These are phyloP conservation scores for Erebia ligea DNA, from an alignment of 2,888 invertebrate genomes.

Conservation along the genomic window DNA sequence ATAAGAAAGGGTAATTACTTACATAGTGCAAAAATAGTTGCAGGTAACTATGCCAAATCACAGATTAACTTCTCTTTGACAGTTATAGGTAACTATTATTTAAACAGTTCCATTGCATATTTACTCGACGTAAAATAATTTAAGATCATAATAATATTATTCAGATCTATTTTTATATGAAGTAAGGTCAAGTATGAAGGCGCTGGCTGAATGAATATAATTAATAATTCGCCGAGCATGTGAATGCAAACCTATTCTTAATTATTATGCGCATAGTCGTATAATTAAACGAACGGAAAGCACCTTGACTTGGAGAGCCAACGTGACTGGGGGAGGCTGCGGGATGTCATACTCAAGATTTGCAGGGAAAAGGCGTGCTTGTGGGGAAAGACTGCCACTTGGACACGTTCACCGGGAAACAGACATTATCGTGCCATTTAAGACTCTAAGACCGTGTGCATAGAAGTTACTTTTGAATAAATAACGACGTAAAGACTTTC, in stretches of 20 bases:
- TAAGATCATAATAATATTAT: not conserved
- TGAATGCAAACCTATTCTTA: conserved; percentile 29
- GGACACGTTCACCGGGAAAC: conserved; percentile 64
- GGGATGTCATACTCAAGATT: conserved; percentile 70
- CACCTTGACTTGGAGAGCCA: conserved; percentile 56
- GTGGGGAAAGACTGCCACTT: conserved; percentile 60
- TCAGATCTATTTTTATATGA: not conserved
- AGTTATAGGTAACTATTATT: too few relatives aligned
- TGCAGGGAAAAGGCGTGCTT: conserved; percentile 60
- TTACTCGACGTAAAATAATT: not conserved
- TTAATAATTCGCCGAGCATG: not conserved
- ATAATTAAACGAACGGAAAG: conserved; percentile 55
- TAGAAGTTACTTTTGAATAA: conserved; percentile 20
- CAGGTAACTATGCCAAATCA: too few relatives aligned
- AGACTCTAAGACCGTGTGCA: conserved; percentile 14
- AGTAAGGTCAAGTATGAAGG: not conserved
- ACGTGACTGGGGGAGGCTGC: conserved; percentile 56
- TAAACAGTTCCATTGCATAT: not conserved
- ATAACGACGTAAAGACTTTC: conserved; percentile 22
- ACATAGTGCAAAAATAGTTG: too few relatives aligned
- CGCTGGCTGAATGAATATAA: not conserved
- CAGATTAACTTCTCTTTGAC: too few relatives aligned
- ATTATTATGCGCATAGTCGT: conserved; percentile 45
- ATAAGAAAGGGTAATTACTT: too few relatives aligned
- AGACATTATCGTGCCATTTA: conserved; percentile 24